phyloP scores from a whole-genome alignment of 64 coral and sea anemone species.

The Montipora sp. region DNA sequence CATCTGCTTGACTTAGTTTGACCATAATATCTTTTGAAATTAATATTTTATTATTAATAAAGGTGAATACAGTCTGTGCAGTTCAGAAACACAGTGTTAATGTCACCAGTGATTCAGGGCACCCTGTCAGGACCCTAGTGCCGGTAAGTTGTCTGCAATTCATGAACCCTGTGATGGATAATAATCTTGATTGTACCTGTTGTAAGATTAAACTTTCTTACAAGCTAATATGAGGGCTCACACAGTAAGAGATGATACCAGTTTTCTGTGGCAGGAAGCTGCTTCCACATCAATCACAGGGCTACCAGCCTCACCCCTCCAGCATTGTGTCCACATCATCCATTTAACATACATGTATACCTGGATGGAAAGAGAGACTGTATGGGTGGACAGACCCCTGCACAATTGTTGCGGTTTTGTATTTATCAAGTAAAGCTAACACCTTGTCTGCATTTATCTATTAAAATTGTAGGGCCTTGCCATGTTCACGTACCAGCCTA shows the following conservation, averaged over 20 bases:
- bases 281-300: too few relatives aligned
- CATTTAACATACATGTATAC: too few relatives aligned
- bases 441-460: background rate
- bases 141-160: slow-evolving; percentile 53
- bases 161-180: background rate
- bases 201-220: too few relatives aligned
- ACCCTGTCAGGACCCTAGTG: slow-evolving; percentile 61
- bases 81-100: slow-evolving; percentile 66
- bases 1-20: background rate
- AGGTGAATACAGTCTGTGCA: slow-evolving; percentile 60
- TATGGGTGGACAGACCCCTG: too few relatives aligned
- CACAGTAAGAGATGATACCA: too few relatives aligned
- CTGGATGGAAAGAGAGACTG: too few relatives aligned
- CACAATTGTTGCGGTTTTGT: background rate
- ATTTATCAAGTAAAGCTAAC: background rate
- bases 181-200: too few relatives aligned
- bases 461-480: slow-evolving; percentile 21
- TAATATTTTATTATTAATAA: too few relatives aligned
- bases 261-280: too few relatives aligned
- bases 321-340: too few relatives aligned
- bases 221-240: too few relatives aligned
- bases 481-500: slow-evolving; percentile 47
- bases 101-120: slow-evolving; percentile 62
- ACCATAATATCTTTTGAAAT: background rate
- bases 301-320: too few relatives aligned